Conservation (phyloP, 2,888 invertebrate species). For the Leptothorax acervorum region DNA sequence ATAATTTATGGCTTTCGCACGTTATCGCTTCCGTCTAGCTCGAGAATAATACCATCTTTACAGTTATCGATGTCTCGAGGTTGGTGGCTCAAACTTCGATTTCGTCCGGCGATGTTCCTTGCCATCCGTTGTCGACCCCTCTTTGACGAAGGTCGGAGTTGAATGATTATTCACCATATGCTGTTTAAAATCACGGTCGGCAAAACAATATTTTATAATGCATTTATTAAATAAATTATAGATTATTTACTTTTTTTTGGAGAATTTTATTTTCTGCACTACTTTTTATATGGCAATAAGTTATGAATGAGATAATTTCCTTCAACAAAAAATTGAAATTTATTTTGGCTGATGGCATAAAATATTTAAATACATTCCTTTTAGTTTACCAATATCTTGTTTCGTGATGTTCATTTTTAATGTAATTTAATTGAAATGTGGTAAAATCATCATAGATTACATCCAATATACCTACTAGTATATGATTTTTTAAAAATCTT, state of each 20-base stretch:
- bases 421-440: conserved; percentile 12
- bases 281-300: background rate
- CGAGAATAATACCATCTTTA: conserved; percentile 67
- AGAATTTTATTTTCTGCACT: background rate
- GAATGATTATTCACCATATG: conserved; percentile 48
- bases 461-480: background rate
- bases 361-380: conserved; percentile 22
- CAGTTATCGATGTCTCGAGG: conserved; percentile 62
- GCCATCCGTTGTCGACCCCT: conserved; percentile 54
- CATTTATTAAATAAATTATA: background rate
- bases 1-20: conserved; percentile 68
- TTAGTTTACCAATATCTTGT: background rate
- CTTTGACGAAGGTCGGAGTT: conserved; percentile 51
- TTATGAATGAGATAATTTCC: background rate
- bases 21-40: conserved; percentile 65
- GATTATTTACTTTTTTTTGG: background rate
- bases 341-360: background rate
- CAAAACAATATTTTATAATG: conserved; percentile 9
- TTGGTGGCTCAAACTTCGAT: conserved; percentile 54
- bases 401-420: conserved; percentile 22
- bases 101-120: conserved; percentile 53
- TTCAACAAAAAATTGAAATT: background rate
- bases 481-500: background rate
- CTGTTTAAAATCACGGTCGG: conserved; percentile 5
- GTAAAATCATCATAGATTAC: background rate